phyloP scores from a whole-genome alignment of 1,140 invertebrate genomes.

The Halictus rubicundus region DNA sequence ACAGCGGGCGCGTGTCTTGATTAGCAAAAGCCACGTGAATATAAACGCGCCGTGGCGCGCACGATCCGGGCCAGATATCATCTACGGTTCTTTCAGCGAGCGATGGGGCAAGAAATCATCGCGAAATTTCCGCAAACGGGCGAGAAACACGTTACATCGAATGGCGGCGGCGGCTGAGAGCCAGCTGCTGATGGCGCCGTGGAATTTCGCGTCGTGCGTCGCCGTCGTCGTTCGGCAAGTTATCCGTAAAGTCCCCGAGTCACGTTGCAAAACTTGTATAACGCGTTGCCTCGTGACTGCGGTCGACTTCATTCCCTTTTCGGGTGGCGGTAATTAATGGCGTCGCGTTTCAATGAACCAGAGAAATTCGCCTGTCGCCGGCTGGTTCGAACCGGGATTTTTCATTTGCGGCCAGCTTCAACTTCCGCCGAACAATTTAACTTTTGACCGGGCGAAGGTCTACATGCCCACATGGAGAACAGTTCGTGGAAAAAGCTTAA shows the following conservation, averaged over 20 bases:
- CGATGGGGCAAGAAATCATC: constrained; percentile 9
- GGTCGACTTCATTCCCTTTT: constrained; percentile 35
- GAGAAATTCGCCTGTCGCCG: constrained; percentile 27
- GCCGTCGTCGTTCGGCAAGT: neutral
- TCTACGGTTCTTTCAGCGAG: constrained; percentile 18
- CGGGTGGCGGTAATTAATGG: constrained; percentile 38
- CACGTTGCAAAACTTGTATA: constrained; percentile 25
- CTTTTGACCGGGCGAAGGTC: neutral
- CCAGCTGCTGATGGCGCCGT: neutral
- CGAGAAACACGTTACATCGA: neutral
- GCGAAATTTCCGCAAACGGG: constrained; percentile 11
- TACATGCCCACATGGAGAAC: neutral
- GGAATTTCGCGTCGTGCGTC: neutral
- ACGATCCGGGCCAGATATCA: constrained; percentile 18
- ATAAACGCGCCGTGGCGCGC: neutral
- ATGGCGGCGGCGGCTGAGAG: too few relatives aligned
- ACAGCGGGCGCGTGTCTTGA: constrained; percentile 15
- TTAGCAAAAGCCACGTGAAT: constrained; percentile 36
- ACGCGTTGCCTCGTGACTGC: constrained; percentile 17
- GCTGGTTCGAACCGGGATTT: neutral
- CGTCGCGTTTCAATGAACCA: constrained; percentile 35
- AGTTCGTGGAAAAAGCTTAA: neutral
- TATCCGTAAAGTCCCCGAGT: constrained; percentile 35
- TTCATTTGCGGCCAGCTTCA: neutral
- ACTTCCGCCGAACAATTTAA: constrained; percentile 17